These are phyloP conservation scores for Ligdia adustata DNA, from an alignment of 2,888 invertebrate species.

Conservation along the genomic window DNA sequence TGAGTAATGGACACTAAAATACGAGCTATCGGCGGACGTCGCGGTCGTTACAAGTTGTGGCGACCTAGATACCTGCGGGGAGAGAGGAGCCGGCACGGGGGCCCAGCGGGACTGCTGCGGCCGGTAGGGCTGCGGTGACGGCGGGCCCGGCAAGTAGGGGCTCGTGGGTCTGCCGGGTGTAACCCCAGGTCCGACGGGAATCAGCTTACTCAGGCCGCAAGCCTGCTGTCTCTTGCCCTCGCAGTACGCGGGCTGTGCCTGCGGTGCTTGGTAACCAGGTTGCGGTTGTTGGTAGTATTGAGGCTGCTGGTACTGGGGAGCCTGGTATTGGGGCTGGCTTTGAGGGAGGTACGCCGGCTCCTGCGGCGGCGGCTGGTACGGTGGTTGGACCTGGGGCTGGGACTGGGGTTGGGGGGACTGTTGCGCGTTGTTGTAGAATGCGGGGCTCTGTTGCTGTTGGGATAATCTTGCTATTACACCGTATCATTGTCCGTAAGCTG, in stretches of 20 bases:
- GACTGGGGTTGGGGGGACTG: constrained; percentile 61
- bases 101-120: constrained; percentile 76
- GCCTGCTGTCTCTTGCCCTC: constrained; percentile 71
- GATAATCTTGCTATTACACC: constrained; percentile 57
- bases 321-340: constrained; percentile 28
- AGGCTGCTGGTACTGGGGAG: constrained; percentile 34
- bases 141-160: constrained; percentile 63
- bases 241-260: constrained; percentile 57
- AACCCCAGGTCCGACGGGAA: constrained; percentile 71
- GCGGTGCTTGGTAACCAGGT: constrained; percentile 45
- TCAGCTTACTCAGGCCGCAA: constrained; percentile 76
- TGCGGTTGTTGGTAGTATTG: constrained; percentile 43
- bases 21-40: constrained; percentile 32
- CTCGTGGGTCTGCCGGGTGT: constrained; percentile 49
- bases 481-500: constrained; percentile 20
- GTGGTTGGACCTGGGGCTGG: constrained; percentile 40
- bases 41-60: constrained; percentile 43
- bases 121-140: constrained; percentile 68
- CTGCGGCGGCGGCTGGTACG: constrained; percentile 27
- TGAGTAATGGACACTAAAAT: constrained; percentile 45
- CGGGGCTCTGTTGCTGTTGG: constrained; percentile 77
- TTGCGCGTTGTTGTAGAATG: constrained; percentile 78
- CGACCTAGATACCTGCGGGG: constrained; percentile 72
- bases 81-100: constrained; percentile 75
- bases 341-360: constrained; percentile 41